Evolutionary conservation across 2,113 vertebrate genomes (phyloP).

Genomic region (Hippocampus zosterae): DNA sequence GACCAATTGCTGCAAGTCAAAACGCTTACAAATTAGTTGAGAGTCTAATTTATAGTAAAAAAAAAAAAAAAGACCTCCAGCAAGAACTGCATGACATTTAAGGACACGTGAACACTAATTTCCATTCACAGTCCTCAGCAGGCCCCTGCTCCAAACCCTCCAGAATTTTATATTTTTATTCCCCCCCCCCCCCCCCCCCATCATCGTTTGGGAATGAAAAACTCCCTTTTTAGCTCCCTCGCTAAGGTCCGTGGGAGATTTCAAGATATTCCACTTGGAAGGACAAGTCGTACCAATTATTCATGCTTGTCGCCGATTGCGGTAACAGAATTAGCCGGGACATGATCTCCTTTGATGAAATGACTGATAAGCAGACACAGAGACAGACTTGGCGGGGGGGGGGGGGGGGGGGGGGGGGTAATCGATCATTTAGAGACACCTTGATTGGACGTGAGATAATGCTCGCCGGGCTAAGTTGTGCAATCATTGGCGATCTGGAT

Average conservation of each 20-base stretch:
- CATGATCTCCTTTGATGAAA: conserved; percentile 30
- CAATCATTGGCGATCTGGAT: conserved; percentile 52
- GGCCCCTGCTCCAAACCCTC: neutral
- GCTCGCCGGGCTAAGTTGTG: conserved; percentile 29
- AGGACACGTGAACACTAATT: neutral
- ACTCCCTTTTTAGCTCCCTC: neutral
- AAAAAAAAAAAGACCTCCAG: neutral
- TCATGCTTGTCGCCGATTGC: neutral
- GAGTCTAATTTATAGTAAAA: neutral
- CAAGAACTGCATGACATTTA: neutral
- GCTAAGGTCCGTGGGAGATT: neutral
- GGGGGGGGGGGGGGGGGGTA: neutral
- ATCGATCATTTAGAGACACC: conserved; percentile 47
- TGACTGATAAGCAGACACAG: conserved; percentile 22
- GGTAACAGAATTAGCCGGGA: conserved; percentile 17
- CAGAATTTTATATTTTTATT: neutral
- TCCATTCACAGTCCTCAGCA: neutral
- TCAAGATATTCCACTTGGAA: neutral
- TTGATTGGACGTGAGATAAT: conserved; percentile 32
- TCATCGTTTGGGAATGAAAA: conserved; percentile 1
- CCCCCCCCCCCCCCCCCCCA: no score
- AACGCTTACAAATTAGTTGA: neutral
- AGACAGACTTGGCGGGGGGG: conserved; percentile 12
- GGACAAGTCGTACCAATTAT: neutral
- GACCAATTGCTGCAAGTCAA: neutral